Evolutionary conservation across 2,113 vertebrate species (phyloP), one percentile per base, ranked within the genome.

Genomic region (Electrona antarctica): DNA sequence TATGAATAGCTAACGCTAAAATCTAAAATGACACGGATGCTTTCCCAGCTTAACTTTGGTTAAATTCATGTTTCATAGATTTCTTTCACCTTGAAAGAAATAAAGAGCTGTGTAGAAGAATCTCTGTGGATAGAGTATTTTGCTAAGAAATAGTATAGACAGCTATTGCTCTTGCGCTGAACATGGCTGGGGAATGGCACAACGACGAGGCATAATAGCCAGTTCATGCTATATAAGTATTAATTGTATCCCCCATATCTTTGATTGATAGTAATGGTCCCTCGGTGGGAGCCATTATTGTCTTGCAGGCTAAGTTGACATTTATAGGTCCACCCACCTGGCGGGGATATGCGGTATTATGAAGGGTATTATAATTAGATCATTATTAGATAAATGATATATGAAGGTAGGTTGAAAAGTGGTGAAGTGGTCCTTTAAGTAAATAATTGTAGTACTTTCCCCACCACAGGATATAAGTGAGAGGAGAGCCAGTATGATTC

Each of bases 221-320:
- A 46, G 2, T 54, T 12, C 28, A n/a, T 80, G 66, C 60, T 67
- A 60, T 76, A 33, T 50, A 41, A 67, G 75, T 41, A 66, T 60
- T 71, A 41, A 28, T 85, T 41, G 1, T 41, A 41, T 41, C 5
- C 5, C 33, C 50, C 62, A 64, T 69, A 70, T 52, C 67, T 74
- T 67, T 60, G 33, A 78, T 83, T 88, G 70, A 86, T 85, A 70
- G 87, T 85, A 87, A 85, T 84, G 71, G 81, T 79, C 77, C 76
- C 76, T 74, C 65, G 78, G 76, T 47, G 28, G 5, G 33, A 76
- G 79, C 76, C 73, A 69, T 76, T 28, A 71, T 65, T 61, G 66
- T 63, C 50, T 41, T 66, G 69, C 73, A 76, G 84, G 29, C 70
- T 78, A 75, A 81, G 67, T 57, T 72, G 75, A 79, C 80, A 81